These are phyloP conservation scores for Zaprionus ghesquierei DNA, from an alignment of 1,140 invertebrate species.

Conservation along the genomic window DNA sequence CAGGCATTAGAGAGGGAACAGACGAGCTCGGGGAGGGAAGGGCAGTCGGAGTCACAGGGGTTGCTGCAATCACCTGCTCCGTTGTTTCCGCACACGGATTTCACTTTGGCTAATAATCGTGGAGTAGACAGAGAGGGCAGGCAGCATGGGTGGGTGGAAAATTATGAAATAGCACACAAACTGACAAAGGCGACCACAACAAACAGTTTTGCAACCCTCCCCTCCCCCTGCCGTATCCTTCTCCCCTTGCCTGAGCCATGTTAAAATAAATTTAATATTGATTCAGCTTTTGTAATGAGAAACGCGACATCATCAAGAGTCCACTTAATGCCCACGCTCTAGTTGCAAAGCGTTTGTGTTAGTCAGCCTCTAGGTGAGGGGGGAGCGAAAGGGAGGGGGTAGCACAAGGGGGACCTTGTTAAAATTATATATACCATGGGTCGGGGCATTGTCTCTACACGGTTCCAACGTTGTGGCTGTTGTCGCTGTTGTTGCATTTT, in stretches of 20 bases:
- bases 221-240: too few relatives aligned
- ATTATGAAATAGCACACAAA: slow-evolving; percentile 61
- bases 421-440: slow-evolving; percentile 17
- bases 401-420: slow-evolving; percentile 3
- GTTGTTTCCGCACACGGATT: slow-evolving; percentile 28
- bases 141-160: slow-evolving; percentile 7
- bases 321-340: slow-evolving; percentile 61
- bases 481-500: slow-evolving; percentile 75
- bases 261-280: slow-evolving; percentile 80
- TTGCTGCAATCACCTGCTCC: slow-evolving; percentile 66
- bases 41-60: background rate
- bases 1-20: slow-evolving; percentile 67
- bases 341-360: slow-evolving; percentile 52
- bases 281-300: slow-evolving; percentile 81
- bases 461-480: slow-evolving; percentile 61
- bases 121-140: background rate
- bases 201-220: slow-evolving; percentile 23
- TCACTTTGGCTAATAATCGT: slow-evolving; percentile 54
- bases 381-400: background rate
- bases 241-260: background rate
- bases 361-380: background rate
- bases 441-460: slow-evolving; percentile 31
- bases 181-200: slow-evolving; percentile 56
- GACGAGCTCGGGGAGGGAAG: slow-evolving; percentile 11
- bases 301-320: slow-evolving; percentile 74